These are phyloP conservation scores for Buphagus erythrorhynchus DNA, from an alignment of 2,797 vertebrate species.

Conservation along the genomic window DNA sequence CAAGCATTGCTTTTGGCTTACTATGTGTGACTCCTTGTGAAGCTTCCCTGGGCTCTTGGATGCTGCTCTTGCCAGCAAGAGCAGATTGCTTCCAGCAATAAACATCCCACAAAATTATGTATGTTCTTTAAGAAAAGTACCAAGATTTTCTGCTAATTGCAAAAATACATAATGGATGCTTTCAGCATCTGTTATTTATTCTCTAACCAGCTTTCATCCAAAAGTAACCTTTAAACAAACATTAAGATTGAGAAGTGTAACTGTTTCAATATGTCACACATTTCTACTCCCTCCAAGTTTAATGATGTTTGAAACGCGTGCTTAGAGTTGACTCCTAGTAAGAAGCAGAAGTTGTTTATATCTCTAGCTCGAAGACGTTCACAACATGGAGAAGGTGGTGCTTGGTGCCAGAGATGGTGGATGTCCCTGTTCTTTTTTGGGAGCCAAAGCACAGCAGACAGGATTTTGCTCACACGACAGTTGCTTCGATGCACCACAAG, in stretches of 20 bases:
- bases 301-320: neutral
- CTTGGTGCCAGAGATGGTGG: neutral
- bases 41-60: slow-evolving; percentile 46
- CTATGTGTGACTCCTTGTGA: slow-evolving; percentile 58
- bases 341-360: slow-evolving; percentile 3
- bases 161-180: slow-evolving; percentile 79
- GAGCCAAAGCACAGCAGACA: neutral
- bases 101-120: slow-evolving; percentile 76
- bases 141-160: slow-evolving; percentile 77
- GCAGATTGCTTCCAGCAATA: slow-evolving; percentile 69
- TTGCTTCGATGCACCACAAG: slow-evolving; percentile 45
- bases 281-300: neutral
- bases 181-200: slow-evolving; percentile 77
- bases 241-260: slow-evolving; percentile 67
- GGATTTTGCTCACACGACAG: neutral
- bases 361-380: neutral
- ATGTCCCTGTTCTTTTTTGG: neutral
- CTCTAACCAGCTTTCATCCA: slow-evolving; percentile 72
- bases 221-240: slow-evolving; percentile 79
- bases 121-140: slow-evolving; percentile 78
- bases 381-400: neutral
- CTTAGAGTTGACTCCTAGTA: neutral
- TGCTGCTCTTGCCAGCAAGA: slow-evolving; percentile 34
- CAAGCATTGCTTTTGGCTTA: neutral
- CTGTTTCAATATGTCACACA: slow-evolving; percentile 60